These are phyloP conservation scores for Melanerpes aurifrons DNA, from an alignment of 2,113 vertebrate species.

Conservation along the genomic window DNA sequence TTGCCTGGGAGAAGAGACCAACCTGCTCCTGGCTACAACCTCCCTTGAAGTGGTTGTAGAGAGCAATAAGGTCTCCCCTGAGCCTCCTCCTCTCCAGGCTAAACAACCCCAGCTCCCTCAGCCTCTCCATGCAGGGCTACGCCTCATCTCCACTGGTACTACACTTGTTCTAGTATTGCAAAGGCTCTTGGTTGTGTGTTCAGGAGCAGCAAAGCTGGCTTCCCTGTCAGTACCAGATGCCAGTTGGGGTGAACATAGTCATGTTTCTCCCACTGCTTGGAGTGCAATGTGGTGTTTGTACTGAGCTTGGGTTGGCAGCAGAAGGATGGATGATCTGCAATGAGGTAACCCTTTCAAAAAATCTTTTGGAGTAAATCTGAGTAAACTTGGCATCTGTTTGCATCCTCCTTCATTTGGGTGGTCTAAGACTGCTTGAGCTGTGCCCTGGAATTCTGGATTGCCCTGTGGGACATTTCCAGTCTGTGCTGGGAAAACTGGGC, in stretches of 20 bases:
- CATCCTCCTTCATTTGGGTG: not conserved
- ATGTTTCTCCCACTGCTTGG: fast-evolving
- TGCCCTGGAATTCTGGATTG: not conserved
- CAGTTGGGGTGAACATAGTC: not conserved
- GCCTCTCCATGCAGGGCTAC: not conserved
- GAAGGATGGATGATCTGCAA: not conserved
- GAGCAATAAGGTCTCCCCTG: no score
- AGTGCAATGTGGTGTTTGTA: not conserved
- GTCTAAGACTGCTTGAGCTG: not conserved
- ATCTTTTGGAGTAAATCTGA: not conserved
- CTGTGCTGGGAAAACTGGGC: not conserved
- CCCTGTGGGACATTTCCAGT: not conserved
- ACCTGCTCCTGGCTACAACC: no score
- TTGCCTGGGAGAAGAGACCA: no score
- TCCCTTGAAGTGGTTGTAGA: no score
- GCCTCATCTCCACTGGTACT: not conserved
- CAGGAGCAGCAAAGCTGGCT: not conserved
- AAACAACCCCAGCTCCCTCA: no score
- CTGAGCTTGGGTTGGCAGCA: not conserved
- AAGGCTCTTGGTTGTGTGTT: not conserved
- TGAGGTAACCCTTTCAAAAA: not conserved
- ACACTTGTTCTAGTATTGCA: not conserved
- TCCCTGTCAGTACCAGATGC: not conserved
- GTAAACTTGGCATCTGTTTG: not conserved
- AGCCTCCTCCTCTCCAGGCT: no score